Evolutionary conservation across 2,888 invertebrate species (phyloP), one percentile per base, ranked within the genome.

Genomic region (Brassicogethes aeneus): DNA sequence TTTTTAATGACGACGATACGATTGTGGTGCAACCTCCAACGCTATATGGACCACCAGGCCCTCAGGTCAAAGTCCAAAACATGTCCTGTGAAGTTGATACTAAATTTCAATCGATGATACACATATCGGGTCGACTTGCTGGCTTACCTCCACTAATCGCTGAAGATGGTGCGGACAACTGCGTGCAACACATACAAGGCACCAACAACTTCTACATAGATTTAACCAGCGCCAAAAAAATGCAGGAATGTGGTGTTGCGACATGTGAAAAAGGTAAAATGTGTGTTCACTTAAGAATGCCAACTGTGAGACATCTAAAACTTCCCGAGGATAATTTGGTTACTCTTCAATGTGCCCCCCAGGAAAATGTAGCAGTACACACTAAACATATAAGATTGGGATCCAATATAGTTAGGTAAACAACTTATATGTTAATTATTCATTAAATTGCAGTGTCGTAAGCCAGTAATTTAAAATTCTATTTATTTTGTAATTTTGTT

Each of bases 201-300:
- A 59, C 15, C 44, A 64, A 48, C n/a, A 62, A 56, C 40, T 68
- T 64, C 46, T 51, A 50, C 37, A 54, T 77, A 2, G 68, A 73
- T 48, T 63, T 76, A 39, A 61, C 65, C 2, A 69, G 65, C 1
- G 41, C 31, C 10, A 63, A 65, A 2, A 64, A 69, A 45, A 75
- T 77, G 56, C 58, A 64, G 40, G 64, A 64, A 23, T 78, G 77
- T 50, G 77, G 76, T 0, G 70, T 77, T 0, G 57, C 59, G 2
- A 59, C 68, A 41, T 77, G 76, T 54, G 61, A 65, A 2, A 47
- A 49, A 17, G 37, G 39, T 13, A 71, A 72, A 53, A 67, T 76
- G 50, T 78, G 78, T 47, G 55, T 76, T n/a, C 65, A 68, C 2
- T 32, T 78, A 3, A 62, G 77, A 34, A 73, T 77, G 57, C 76